Evolutionary conservation across 2,797 vertebrate genomes (phyloP).

Genomic region (Darevskia nairensis): DNA sequence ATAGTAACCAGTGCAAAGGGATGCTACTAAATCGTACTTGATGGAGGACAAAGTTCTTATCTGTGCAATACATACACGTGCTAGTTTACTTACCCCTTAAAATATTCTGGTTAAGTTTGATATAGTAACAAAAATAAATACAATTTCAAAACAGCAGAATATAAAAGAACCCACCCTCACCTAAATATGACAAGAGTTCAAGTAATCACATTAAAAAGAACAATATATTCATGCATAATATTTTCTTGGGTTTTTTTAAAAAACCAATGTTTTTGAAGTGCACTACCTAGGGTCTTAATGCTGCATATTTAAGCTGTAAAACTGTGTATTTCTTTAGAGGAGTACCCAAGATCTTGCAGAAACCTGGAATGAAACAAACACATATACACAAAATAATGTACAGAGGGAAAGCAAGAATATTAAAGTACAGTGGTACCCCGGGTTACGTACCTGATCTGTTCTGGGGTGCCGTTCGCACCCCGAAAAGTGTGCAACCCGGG

Average conservation of each 20-base stretch:
- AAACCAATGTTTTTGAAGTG: constrained; percentile 58
- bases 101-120: constrained; percentile 56
- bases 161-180: constrained; percentile 55
- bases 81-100: constrained; percentile 52
- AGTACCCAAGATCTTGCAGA: constrained; percentile 87
- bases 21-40: constrained; percentile 12
- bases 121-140: constrained; percentile 77
- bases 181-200: constrained; percentile 59
- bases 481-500: no score
- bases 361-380: constrained; percentile 80
- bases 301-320: constrained; percentile 83
- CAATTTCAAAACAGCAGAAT: constrained; percentile 74
- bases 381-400: constrained; percentile 9
- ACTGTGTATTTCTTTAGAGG: constrained; percentile 85
- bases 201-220: constrained; percentile 68
- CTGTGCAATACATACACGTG: not conserved
- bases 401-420: not conserved
- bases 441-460: no score
- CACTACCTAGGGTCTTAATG: constrained; percentile 46
- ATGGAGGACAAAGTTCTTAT: constrained; percentile 33
- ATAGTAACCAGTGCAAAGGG: constrained; percentile 42
- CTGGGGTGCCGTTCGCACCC: no score
- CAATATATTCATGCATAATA: constrained; percentile 71
- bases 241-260: constrained; percentile 60
- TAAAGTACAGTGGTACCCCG: no score